Conservation (phyloP, 1,140 invertebrate genomes). For the Macrosteles quadrilineatus region DNA sequence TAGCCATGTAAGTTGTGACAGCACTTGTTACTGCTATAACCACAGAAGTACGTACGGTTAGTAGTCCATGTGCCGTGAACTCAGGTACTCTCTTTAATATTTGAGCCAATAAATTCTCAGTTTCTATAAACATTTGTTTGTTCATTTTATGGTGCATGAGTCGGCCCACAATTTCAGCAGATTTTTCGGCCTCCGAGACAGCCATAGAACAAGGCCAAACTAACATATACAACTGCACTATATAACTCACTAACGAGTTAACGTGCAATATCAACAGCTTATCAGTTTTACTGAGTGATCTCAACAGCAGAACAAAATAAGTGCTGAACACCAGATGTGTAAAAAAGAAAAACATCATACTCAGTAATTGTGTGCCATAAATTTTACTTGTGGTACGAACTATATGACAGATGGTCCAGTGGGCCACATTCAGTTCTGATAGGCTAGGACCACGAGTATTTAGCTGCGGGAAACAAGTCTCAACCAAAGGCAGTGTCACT, state of each 20-base stretch:
- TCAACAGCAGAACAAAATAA: neutral
- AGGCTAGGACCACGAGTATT: neutral
- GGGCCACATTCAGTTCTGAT: neutral
- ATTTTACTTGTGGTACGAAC: neutral
- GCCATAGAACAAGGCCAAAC: neutral
- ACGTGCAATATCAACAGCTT: neutral
- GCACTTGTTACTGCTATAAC: neutral
- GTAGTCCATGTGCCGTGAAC: neutral
- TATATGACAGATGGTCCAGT: neutral
- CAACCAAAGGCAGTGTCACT: neutral
- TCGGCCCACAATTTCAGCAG: neutral
- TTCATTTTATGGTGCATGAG: neutral
- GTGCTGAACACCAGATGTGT: neutral
- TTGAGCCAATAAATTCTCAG: neutral
- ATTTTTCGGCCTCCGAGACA: neutral
- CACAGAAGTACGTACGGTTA: neutral
- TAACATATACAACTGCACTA: neutral
- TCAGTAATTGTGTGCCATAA: neutral
- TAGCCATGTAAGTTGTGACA: slow-evolving; percentile 4
- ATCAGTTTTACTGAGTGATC: neutral
- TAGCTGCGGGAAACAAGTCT: neutral
- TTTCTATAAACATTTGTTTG: neutral
- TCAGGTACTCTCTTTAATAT: neutral
- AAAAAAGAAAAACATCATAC: neutral
- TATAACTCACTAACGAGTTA: neutral